Percentiles rank a stretch among this genome's conserved stretches.
Conservation (phyloP, 1,140 invertebrate species). For the Drosophila serrata region DNA sequence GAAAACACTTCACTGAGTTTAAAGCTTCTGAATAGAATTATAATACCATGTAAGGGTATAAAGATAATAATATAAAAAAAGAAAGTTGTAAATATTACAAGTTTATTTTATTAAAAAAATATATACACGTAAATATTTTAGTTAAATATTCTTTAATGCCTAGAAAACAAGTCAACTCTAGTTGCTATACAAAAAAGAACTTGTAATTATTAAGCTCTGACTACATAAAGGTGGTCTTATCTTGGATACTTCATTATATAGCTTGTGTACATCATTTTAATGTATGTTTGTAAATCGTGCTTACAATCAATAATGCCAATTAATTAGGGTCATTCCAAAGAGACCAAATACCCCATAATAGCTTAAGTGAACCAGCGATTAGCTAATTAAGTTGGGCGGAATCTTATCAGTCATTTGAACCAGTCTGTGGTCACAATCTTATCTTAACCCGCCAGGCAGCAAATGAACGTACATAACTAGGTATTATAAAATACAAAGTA, state of each 20-base stretch:
- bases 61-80: too few species aligned
- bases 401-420: slow-evolving; percentile 30
- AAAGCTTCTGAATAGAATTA: too few species aligned
- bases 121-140: background rate
- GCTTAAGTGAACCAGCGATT: slow-evolving; percentile 1
- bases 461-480: slow-evolving; percentile 16
- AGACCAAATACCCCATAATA: slow-evolving; percentile 5
- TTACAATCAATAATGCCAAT: slow-evolving; percentile 4
- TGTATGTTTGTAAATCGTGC: background rate
- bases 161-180: background rate
- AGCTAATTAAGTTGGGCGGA: slow-evolving; percentile 18
- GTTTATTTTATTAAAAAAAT: background rate
- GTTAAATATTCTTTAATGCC: background rate
- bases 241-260: background rate
- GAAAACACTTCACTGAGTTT: too few species aligned
- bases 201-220: background rate
- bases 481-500: slow-evolving; percentile 24
- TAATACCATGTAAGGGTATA: too few species aligned
- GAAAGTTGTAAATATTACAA: background rate
- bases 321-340: slow-evolving; percentile 29
- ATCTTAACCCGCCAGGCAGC: slow-evolving; percentile 23
- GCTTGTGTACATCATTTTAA: background rate
- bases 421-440: slow-evolving; percentile 18
- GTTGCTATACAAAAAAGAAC: too few species aligned
- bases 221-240: background rate